Evolutionary conservation across 2,888 invertebrate species (phyloP).

Genomic region (Acronicta aceris): DNA sequence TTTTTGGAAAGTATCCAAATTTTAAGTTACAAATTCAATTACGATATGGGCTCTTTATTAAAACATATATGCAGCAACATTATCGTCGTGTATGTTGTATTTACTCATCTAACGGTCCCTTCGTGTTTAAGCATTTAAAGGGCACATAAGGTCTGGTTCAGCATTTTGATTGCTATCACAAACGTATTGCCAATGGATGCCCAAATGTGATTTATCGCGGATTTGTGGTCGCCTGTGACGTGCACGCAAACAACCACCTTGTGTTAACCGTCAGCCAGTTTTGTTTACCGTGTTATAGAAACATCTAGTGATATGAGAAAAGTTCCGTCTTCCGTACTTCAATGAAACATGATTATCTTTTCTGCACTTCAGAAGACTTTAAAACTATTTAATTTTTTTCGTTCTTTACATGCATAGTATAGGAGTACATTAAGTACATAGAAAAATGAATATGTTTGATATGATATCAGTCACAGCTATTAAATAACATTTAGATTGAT

Average conservation of each 20-base stretch:
- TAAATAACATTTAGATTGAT: no score
- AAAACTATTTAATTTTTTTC: no score
- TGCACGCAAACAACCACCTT: constrained; percentile 54
- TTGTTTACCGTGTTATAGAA: constrained; percentile 20
- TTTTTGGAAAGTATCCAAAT: constrained; percentile 50
- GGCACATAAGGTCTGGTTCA: constrained; percentile 26
- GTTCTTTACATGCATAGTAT: no score
- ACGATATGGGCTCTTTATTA: constrained; percentile 8
- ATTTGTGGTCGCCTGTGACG: constrained; percentile 61
- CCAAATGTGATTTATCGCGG: constrained; percentile 64
- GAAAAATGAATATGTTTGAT: no score
- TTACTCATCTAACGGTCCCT: neutral
- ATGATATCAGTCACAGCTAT: no score
- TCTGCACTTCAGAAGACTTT: no score
- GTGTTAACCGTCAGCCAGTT: constrained; percentile 9
- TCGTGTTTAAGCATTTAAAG: constrained; percentile 13
- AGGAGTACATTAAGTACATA: no score
- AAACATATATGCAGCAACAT: neutral
- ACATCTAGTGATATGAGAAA: neutral
- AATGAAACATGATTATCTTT: no score
- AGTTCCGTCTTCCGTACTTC: neutral
- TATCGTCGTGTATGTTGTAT: neutral
- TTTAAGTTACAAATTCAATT: constrained; percentile 41
- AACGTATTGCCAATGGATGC: constrained; percentile 61
- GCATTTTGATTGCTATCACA: constrained; percentile 66